These are phyloP conservation scores for Cephalotes varians DNA, from an alignment of 2,888 invertebrate species.

Conservation along the genomic window DNA sequence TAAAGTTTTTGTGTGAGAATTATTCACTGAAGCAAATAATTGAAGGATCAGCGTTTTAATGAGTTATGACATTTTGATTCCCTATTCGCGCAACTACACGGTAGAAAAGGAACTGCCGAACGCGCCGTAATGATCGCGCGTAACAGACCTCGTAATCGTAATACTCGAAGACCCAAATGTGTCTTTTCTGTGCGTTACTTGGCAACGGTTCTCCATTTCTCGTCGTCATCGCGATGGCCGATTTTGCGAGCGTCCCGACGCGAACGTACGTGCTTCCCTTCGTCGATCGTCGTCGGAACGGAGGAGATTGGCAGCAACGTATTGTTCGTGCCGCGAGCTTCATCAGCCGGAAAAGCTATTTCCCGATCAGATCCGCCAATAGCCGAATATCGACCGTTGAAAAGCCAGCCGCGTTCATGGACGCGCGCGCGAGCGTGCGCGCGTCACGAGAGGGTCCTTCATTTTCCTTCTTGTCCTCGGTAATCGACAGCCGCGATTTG, in stretches of 20 bases:
- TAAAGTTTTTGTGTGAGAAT: background rate
- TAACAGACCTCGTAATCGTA: background rate
- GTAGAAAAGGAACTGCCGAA: background rate
- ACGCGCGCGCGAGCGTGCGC: background rate
- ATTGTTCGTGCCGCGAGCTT: constrained; percentile 64
- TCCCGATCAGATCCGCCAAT: constrained; percentile 58
- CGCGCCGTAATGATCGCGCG: background rate
- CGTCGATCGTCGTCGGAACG: constrained; percentile 38
- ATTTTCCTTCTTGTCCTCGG: constrained; percentile 37
- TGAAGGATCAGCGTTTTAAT: background rate
- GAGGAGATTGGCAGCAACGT: constrained; percentile 65
- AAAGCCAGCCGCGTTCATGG: constrained; percentile 19
- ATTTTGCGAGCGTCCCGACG: constrained; percentile 23
- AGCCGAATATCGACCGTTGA: constrained; percentile 59
- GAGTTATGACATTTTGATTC: background rate
- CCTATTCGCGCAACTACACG: no score
- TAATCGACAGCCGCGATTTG: constrained; percentile 33
- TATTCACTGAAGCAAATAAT: background rate
- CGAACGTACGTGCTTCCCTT: constrained; percentile 19
- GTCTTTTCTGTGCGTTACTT: background rate
- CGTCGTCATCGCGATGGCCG: constrained; percentile 18
- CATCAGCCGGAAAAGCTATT: constrained; percentile 61
- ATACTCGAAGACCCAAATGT: background rate
- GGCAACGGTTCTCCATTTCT: constrained; percentile 15
- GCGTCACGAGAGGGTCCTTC: constrained; percentile 26